Evolutionary conservation across 2,888 invertebrate species (phyloP).

Genomic region (Meiosimyza decipiens): DNA sequence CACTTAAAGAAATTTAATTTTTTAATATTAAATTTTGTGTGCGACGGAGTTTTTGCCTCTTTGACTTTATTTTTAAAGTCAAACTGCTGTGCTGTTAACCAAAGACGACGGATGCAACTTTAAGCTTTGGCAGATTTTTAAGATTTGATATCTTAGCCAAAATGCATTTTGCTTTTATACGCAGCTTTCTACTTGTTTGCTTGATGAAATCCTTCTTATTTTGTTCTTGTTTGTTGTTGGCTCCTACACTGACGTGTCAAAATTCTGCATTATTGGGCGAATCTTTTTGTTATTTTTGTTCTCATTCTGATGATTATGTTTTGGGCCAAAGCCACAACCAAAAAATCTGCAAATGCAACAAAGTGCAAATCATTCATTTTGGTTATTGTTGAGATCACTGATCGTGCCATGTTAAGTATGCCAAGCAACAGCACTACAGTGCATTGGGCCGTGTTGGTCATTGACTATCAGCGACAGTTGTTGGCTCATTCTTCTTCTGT

Average conservation of each 20-base stretch:
- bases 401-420: slow-evolving; percentile 12
- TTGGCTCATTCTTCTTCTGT: neutral
- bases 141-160: slow-evolving; percentile 51
- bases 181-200: neutral
- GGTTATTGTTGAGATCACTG: neutral
- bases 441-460: neutral
- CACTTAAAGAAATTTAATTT: slow-evolving; percentile 27
- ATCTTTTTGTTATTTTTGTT: neutral
- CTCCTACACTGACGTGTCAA: neutral
- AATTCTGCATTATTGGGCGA: neutral
- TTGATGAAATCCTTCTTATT: neutral
- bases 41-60: neutral
- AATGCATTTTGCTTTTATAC: slow-evolving; percentile 52
- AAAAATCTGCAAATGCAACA: slow-evolving; percentile 1
- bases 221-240: neutral
- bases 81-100: neutral
- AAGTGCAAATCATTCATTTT: slow-evolving; percentile 10
- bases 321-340: neutral
- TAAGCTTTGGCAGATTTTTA: slow-evolving; percentile 41
- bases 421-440: neutral
- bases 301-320: neutral
- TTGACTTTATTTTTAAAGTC: neutral
- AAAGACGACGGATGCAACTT: slow-evolving; percentile 37
- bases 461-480: neutral
- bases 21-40: slow-evolving; percentile 8